These are phyloP conservation scores for Luperina nickerlii DNA, from an alignment of 2,888 invertebrate genomes.

Conservation along the genomic window DNA sequence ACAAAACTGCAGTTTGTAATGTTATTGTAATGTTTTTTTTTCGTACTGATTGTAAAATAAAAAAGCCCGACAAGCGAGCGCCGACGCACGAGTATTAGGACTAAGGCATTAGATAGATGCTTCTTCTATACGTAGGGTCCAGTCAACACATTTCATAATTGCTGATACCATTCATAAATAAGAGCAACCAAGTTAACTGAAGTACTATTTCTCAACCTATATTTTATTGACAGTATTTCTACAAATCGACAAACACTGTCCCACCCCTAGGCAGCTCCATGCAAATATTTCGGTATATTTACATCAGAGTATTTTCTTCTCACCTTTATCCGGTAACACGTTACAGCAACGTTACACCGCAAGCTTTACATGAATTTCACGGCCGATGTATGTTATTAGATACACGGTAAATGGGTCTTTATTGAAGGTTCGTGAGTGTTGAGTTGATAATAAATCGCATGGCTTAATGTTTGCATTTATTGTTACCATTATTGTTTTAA, in stretches of 20 bases:
- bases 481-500: conserved; percentile 8
- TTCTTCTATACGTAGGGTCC: not conserved
- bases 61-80: not conserved
- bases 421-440: conserved; percentile 40
- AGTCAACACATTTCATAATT: not conserved
- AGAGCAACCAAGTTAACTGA: not conserved
- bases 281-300: conserved; percentile 69
- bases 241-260: conserved; percentile 31
- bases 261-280: conserved; percentile 53
- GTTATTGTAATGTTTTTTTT: not conserved
- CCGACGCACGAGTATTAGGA: no score
- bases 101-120: no score
- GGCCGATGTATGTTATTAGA: conserved; percentile 66
- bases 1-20: not conserved
- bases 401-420: conserved; percentile 47
- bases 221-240: conserved; percentile 19
- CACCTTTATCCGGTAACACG: conserved; percentile 71
- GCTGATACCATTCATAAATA: not conserved
- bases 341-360: conserved; percentile 72
- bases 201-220: not conserved
- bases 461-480: not conserved
- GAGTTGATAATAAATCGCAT: conserved; percentile 22
- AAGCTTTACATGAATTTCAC: conserved; percentile 72
- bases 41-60: not conserved
- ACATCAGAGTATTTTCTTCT: conserved; percentile 67